A percentile compares a stretch with the other conserved stretches of the same genome.
phyloP scores from a whole-genome alignment of 1,140 invertebrate species.

The Aphelinus atriplicis region DNA sequence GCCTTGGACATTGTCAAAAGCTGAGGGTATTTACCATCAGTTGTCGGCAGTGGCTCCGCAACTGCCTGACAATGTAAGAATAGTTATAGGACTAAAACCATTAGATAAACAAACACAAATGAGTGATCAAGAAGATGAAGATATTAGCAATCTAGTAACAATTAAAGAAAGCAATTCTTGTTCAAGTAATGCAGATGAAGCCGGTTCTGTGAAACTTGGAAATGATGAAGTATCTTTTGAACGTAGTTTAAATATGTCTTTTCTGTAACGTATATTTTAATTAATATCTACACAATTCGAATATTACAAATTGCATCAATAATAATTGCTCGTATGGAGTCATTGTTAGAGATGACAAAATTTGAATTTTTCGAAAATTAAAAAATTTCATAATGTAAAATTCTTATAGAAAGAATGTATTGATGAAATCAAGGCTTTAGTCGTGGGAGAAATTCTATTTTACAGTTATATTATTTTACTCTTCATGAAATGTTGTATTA shows the following conservation, averaged over 20 bases:
- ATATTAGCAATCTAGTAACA: slow-evolving; percentile 25
- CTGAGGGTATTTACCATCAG: slow-evolving; percentile 90
- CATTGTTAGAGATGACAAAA: no score
- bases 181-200: slow-evolving; percentile 36
- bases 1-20: slow-evolving; percentile 80
- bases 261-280: background rate
- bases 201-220: slow-evolving; percentile 52
- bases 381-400: no score
- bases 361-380: no score
- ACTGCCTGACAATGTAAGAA: slow-evolving; percentile 74
- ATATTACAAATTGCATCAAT: no score
- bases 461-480: no score
- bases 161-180: slow-evolving; percentile 18
- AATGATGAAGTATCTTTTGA: slow-evolving; percentile 59
- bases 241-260: slow-evolving; percentile 56
- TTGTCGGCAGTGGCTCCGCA: slow-evolving; percentile 73
- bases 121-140: slow-evolving; percentile 46
- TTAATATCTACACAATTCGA: no score
- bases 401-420: no score
- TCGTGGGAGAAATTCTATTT: no score
- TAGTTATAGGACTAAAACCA: slow-evolving; percentile 73
- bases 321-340: no score
- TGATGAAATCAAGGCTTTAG: no score
- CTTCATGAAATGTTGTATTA: no score
- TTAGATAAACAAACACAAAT: slow-evolving; percentile 46